These are phyloP conservation scores for Silvanus unidentatus DNA, from an alignment of 2,888 invertebrate species.

Conservation along the genomic window DNA sequence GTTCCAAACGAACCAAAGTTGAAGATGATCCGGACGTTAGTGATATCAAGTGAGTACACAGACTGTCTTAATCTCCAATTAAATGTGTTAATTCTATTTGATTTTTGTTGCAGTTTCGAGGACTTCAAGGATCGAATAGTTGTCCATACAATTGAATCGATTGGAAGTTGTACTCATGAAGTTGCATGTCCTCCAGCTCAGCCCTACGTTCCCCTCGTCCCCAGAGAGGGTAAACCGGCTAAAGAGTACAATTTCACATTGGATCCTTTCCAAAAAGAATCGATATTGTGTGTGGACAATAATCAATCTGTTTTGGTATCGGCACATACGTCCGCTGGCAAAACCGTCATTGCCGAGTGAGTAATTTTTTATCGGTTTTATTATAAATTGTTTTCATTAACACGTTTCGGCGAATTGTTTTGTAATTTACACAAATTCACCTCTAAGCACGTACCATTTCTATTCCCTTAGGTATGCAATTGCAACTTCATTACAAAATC, in stretches of 20 bases:
- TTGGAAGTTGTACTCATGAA: conserved; percentile 93
- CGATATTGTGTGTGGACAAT: conserved; percentile 94
- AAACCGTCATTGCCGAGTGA: conserved; percentile 98
- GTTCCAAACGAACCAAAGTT: conserved; percentile 33
- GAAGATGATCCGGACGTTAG: conserved; percentile 37
- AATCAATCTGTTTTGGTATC: conserved; percentile 97
- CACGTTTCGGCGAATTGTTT: too few relatives aligned
- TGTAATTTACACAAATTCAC: too few relatives aligned
- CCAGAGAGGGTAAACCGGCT: conserved; percentile 64
- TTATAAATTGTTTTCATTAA: not conserved
- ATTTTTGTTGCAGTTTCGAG: conserved; percentile 54
- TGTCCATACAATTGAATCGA: conserved; percentile 82
- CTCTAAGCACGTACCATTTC: not conserved
- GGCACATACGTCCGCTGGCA: conserved; percentile 98
- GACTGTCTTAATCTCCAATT: conserved; percentile 10
- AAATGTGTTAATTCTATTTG: conserved; percentile 12
- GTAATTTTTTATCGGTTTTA: conserved; percentile 33
- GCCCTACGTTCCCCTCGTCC: conserved; percentile 62
- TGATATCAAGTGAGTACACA: conserved; percentile 38
- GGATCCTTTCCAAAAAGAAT: conserved; percentile 97
- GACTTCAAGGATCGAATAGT: conserved; percentile 75
- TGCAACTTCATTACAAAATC: conserved; percentile 85
- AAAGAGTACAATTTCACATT: conserved; percentile 91
- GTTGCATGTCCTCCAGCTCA: conserved; percentile 88
- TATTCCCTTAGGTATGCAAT: conserved; percentile 73